Evolutionary conservation across 2,113 vertebrate genomes (phyloP).

Genomic region (Clarias magur): DNA sequence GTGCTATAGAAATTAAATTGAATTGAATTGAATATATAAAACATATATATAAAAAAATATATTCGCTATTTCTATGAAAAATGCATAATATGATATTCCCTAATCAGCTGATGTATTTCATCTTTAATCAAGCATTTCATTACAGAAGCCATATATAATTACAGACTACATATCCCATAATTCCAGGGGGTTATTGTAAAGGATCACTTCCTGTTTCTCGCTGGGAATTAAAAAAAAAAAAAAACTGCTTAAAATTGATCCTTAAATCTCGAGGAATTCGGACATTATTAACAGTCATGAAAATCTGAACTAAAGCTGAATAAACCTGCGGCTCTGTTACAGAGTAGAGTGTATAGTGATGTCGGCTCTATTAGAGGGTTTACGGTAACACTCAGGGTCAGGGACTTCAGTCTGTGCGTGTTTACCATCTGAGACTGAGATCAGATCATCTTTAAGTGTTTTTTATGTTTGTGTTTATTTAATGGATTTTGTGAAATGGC

Average conservation of each 20-base stretch:
- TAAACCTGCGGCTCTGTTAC: not conserved
- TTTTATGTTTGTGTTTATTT: not conserved
- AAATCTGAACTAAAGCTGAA: not conserved
- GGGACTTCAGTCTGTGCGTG: not conserved
- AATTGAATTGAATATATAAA: no score
- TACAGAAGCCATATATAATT: not conserved
- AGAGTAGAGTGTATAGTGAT: rapidly evolving
- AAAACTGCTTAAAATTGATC: not conserved
- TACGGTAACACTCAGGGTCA: not conserved
- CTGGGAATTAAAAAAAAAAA: no score
- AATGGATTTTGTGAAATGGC: not conserved
- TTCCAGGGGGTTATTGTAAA: not conserved
- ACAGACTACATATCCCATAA: not conserved
- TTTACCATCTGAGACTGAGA: rapidly evolving
- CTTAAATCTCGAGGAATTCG: not conserved
- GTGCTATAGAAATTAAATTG: no score
- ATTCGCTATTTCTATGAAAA: not conserved
- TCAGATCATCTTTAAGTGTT: not conserved
- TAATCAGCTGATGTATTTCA: not conserved
- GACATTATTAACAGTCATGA: no score
- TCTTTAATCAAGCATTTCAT: not conserved
- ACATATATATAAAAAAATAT: not conserved
- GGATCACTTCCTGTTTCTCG: not conserved
- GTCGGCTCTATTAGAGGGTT: not conserved
- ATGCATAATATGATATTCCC: not conserved